Evolutionary conservation across 2,888 invertebrate genomes (phyloP), one percentile per base, ranked within the genome.

Genomic region (Pterobdella sp.): DNA sequence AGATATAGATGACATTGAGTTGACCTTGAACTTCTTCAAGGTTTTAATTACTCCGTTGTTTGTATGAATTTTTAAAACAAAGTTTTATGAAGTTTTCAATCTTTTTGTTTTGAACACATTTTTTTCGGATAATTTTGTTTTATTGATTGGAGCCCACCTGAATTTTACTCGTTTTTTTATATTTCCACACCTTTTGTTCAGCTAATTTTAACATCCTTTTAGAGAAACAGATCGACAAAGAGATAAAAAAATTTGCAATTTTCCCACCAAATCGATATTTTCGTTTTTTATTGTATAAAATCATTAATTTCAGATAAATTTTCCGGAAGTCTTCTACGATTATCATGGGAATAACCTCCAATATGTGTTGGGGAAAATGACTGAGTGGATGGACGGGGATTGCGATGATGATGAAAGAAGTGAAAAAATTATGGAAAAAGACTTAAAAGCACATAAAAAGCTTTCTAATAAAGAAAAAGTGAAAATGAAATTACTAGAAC

Each of bases 21-120:
- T 71, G 37, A 75, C 75, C 31, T 42, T 76, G 32, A 64, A 72
- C 66, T 76, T 75, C 63, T 68, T 76, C 32, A 76, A 74, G 63
- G 74, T 74, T 42, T 42, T 42, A 42, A 42, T 42, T 42, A 14
- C 18, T 7, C 10, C 18, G 7, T 42, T 42, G 42, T 18, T 7
- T 42, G 42, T 7, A 18, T 42, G 10, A 42, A 18, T 42, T 42
- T 14, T 7, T 14, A 14, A 42, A 42, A 14, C 42, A 7, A 42
- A 42, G 42, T 42, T 42, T 7, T 42, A 18, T 42, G 42, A 7
- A n/a, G n/a, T n/a, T n/a, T n/a, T n/a, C n/a, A n/a, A n/a, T n/a
- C n/a, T n/a, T n/a, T n/a, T n/a, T n/a, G n/a, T n/a, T n/a, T n/a
- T n/a, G n/a, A n/a, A n/a, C n/a, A n/a, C n/a, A n/a, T n/a, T n/a